Evolutionary conservation across 2,113 vertebrate species (phyloP).

Genomic region (Diphyllodes magnificus): DNA sequence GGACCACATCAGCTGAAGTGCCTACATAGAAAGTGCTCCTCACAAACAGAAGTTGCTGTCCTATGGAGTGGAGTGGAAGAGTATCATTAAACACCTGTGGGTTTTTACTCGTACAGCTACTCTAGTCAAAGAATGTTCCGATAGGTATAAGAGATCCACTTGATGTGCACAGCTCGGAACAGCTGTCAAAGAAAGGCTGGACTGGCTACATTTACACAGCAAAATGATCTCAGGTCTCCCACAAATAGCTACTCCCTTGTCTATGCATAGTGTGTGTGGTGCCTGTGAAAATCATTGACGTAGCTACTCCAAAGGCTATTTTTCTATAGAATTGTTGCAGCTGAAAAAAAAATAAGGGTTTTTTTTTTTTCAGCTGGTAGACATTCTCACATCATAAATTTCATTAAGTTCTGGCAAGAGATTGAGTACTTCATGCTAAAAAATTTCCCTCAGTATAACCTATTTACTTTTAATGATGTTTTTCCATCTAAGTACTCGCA

Average conservation of each 20-base stretch:
- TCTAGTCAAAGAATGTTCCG: fast-evolving
- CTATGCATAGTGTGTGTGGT: too few species aligned
- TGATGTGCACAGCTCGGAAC: background rate
- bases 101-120: background rate
- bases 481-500: background rate
- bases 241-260: background rate
- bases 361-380: background rate
- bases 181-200: background rate
- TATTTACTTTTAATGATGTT: background rate
- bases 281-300: background rate
- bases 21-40: background rate
- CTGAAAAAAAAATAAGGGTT: background rate
- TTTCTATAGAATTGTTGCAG: background rate
- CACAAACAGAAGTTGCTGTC: background rate
- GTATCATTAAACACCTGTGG: background rate
- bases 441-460: background rate
- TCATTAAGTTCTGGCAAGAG: background rate
- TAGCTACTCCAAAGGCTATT: background rate
- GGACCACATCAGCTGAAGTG: fast-evolving
- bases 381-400: background rate
- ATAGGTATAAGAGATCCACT: background rate
- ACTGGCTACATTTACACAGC: background rate
- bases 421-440: background rate
- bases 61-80: background rate
- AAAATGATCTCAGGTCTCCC: background rate